Evolutionary conservation across 2,797 vertebrate genomes (phyloP).

Genomic region (Brotula barbata): DNA sequence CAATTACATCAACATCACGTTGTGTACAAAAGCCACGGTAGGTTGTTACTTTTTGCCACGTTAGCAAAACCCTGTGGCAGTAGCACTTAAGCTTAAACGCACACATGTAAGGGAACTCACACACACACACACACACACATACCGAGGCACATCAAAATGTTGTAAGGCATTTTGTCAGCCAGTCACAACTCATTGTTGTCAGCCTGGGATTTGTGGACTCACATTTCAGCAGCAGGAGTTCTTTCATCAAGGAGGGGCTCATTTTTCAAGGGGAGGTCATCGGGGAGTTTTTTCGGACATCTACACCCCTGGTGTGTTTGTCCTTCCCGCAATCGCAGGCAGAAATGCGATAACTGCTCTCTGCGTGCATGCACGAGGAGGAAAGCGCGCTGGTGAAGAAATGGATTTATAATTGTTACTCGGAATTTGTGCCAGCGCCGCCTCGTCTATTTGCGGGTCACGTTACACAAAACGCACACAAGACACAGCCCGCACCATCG

Average conservation of each 20-base stretch:
- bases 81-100: slow-evolving; percentile 7
- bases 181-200: slow-evolving; percentile 51
- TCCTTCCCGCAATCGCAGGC: too few species aligned
- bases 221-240: slow-evolving; percentile 35
- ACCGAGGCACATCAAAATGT: slow-evolving; percentile 5
- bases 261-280: too few species aligned
- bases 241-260: slow-evolving; percentile 1
- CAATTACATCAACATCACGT: slow-evolving; percentile 25
- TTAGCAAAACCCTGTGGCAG: slow-evolving; percentile 33
- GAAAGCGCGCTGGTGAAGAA: too few species aligned
- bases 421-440: too few species aligned
- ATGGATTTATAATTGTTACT: too few species aligned
- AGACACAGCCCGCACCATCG: too few species aligned
- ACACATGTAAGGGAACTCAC: not conserved
- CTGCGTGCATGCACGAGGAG: too few species aligned
- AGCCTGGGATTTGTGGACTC: slow-evolving; percentile 24
- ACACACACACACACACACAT: slow-evolving; percentile 7
- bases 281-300: too few species aligned
- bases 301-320: too few species aligned
- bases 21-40: slow-evolving; percentile 46
- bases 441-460: too few species aligned
- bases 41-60: slow-evolving; percentile 24
- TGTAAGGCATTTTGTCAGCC: slow-evolving; percentile 41
- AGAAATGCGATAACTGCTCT: too few species aligned
- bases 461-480: too few species aligned